Evolutionary conservation across 2,113 vertebrate genomes (phyloP).

Genomic region (Delphinapterus leucas): DNA sequence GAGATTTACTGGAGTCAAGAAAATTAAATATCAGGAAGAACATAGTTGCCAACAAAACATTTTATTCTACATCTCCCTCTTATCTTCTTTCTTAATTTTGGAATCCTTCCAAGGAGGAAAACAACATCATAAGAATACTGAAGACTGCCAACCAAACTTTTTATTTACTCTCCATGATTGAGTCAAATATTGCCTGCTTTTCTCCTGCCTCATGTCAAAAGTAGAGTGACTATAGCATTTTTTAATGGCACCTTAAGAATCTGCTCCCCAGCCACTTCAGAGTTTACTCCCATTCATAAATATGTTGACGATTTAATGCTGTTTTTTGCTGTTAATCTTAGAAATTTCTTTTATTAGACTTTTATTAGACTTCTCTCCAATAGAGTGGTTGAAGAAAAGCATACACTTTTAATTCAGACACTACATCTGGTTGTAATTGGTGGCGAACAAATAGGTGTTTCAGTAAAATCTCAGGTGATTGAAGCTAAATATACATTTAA

Average conservation of each 20-base stretch:
- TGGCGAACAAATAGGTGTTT: not conserved
- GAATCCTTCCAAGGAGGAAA: slow-evolving; percentile 41
- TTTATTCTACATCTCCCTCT: not conserved
- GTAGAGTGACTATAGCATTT: slow-evolving; percentile 6
- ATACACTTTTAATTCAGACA: not conserved
- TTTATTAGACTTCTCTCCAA: not conserved
- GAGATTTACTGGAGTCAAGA: not conserved
- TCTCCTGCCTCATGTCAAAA: not conserved
- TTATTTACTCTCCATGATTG: not conserved
- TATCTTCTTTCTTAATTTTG: not conserved
- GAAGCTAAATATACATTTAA: not conserved
- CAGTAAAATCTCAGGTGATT: slow-evolving; percentile 14
- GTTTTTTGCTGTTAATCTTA: slow-evolving; percentile 51
- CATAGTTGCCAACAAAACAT: not conserved
- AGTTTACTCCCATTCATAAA: slow-evolving; percentile 42
- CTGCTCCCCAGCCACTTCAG: slow-evolving; percentile 24
- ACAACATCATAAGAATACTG: not conserved
- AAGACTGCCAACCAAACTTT: not conserved
- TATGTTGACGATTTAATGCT: not conserved
- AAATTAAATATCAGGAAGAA: not conserved
- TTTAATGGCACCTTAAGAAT: slow-evolving; percentile 10
- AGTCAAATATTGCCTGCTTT: not conserved
- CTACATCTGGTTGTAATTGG: not conserved
- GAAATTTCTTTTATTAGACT: not conserved
- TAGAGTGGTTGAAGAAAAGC: not conserved